phyloP scores from a whole-genome alignment of 2,888 invertebrate species.

The Sepiola atlantica region DNA sequence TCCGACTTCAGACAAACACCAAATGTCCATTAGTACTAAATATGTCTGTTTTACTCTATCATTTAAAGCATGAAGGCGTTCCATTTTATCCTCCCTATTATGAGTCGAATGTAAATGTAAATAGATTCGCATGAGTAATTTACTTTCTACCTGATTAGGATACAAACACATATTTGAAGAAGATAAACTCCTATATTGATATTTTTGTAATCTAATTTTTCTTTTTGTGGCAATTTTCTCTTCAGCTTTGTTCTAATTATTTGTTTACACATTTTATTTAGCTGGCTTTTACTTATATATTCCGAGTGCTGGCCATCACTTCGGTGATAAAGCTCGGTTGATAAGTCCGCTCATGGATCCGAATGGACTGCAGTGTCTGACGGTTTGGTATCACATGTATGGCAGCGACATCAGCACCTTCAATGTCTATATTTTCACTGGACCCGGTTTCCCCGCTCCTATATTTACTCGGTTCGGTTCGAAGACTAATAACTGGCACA shows the following conservation, averaged over 20 bases:
- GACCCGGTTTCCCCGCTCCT: slow-evolving; percentile 50
- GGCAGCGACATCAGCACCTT: slow-evolving; percentile 64
- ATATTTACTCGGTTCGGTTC: slow-evolving; percentile 60
- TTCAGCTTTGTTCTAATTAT: neutral
- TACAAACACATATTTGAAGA: no score
- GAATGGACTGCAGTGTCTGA: slow-evolving; percentile 59
- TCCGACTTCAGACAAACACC: no score
- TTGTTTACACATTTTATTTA: slow-evolving; percentile 40
- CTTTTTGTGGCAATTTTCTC: neutral
- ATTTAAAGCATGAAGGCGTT: no score
- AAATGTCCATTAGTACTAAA: no score
- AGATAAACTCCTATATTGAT: neutral
- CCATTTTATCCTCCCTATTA: no score
- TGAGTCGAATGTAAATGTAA: no score
- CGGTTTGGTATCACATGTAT: slow-evolving; percentile 71
- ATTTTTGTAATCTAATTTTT: neutral
- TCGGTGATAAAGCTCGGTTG: slow-evolving; percentile 63
- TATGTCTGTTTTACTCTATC: no score
- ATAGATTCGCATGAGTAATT: no score
- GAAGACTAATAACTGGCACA: slow-evolving; percentile 65
- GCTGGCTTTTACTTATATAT: slow-evolving; percentile 63
- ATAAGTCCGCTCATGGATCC: slow-evolving; percentile 53
- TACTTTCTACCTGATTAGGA: no score
- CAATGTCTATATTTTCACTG: slow-evolving; percentile 64
- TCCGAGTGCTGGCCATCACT: slow-evolving; percentile 60